These are phyloP conservation scores for Melikaiella ostensackeni DNA, from an alignment of 2,888 invertebrate species.

Conservation along the genomic window DNA sequence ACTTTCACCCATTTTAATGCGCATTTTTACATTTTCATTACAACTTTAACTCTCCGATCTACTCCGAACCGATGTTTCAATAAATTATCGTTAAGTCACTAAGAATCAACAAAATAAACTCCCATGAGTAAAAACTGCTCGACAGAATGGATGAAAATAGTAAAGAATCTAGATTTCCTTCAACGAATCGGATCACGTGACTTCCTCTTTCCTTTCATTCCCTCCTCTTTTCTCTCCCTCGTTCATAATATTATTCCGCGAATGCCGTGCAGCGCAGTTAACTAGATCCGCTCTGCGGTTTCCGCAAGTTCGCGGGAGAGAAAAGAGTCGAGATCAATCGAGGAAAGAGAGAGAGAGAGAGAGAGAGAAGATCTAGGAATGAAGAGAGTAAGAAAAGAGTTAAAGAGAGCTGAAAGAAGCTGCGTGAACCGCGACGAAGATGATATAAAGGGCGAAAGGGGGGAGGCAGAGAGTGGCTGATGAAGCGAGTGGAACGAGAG, in stretches of 20 bases:
- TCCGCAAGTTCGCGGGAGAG: slow-evolving; percentile 54
- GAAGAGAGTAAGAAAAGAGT: slow-evolving; percentile 18
- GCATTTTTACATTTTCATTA: not conserved
- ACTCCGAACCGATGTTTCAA: too few relatives aligned
- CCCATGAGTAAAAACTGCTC: not conserved
- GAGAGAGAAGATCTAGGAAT: not conserved
- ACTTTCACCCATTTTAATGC: not conserved
- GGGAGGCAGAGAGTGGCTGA: slow-evolving; percentile 50
- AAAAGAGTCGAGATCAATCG: slow-evolving; percentile 44
- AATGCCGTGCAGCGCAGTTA: slow-evolving; percentile 53
- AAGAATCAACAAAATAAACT: not conserved
- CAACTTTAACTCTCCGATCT: too few relatives aligned
- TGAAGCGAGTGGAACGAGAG: slow-evolving; percentile 55
- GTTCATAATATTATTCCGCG: slow-evolving; percentile 55
- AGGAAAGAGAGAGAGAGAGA: not conserved
- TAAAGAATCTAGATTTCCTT: not conserved
- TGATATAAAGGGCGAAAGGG: slow-evolving; percentile 46
- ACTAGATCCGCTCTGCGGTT: slow-evolving; percentile 56
- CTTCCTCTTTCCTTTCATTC: slow-evolving; percentile 14
- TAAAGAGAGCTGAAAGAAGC: slow-evolving; percentile 45
- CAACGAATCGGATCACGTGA: slow-evolving; percentile 9
- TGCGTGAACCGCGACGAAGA: slow-evolving; percentile 20
- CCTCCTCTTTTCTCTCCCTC: slow-evolving; percentile 12
- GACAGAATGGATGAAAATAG: not conserved
- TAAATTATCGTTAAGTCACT: too few relatives aligned